Conservation (phyloP, 2,888 invertebrate genomes). For the Agrochola lychnidis region DNA sequence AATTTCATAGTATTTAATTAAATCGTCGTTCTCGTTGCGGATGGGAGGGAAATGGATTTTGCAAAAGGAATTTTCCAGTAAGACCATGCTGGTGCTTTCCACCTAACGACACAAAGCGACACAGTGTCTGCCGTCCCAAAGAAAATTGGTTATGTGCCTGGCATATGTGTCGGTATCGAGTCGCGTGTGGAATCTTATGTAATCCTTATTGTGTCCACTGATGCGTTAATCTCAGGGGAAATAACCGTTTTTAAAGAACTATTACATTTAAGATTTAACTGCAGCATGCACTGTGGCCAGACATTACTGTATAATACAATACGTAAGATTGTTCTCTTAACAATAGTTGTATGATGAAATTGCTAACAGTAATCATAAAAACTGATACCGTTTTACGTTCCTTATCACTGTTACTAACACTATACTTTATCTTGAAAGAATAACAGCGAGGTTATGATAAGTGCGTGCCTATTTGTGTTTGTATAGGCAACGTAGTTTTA, state of each 20-base stretch:
- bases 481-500: constrained; percentile 14
- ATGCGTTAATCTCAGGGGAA: neutral
- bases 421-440: constrained; percentile 48
- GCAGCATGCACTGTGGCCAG: neutral
- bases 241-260: neutral
- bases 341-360: constrained; percentile 43
- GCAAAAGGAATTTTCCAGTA: constrained; percentile 39
- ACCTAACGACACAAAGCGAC: neutral
- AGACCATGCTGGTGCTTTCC: constrained; percentile 18
- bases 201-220: neutral
- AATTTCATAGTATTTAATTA: constrained; percentile 46
- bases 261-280: constrained; percentile 2
- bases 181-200: constrained; percentile 2
- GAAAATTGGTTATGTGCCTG: neutral
- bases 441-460: constrained; percentile 47
- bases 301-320: constrained; percentile 11
- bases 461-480: constrained; percentile 11
- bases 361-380: constrained; percentile 41
- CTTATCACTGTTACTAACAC: constrained; percentile 56
- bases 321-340: constrained; percentile 6
- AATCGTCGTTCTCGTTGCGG: constrained; percentile 17
- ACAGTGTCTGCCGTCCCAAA: neutral
- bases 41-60: constrained; percentile 9
- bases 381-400: constrained; percentile 52
- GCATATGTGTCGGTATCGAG: neutral